Evolutionary conservation across 2,888 invertebrate genomes (phyloP).

Genomic region (Chloroclysta siterata): DNA sequence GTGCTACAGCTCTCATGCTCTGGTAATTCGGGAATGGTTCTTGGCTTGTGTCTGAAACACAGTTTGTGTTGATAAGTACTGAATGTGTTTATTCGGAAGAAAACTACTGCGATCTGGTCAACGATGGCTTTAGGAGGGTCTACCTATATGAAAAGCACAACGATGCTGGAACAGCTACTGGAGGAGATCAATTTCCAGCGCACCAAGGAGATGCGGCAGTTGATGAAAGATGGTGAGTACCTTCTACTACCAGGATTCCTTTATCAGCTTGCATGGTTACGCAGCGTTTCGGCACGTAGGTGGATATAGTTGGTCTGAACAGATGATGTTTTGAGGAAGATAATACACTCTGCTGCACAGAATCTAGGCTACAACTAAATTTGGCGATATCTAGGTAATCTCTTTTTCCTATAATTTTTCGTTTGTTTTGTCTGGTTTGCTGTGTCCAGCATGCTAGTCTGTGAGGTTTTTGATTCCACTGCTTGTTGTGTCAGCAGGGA

Average conservation of each 20-base stretch:
- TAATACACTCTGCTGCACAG: no score
- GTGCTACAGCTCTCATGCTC: slow-evolving; percentile 16
- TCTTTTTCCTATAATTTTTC: no score
- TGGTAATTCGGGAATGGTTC: slow-evolving; percentile 42
- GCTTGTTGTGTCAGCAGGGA: no score
- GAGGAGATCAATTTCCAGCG: slow-evolving; percentile 97
- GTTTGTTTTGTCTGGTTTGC: no score
- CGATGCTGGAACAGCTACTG: slow-evolving; percentile 92
- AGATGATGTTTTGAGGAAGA: no score
- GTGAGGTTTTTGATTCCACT: no score
- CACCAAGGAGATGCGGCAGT: slow-evolving; percentile 95
- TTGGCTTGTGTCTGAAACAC: slow-evolving; percentile 32
- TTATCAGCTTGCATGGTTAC: slow-evolving; percentile 7
- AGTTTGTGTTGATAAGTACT: slow-evolving; percentile 50
- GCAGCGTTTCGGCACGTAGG: no score
- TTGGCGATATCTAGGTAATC: no score
- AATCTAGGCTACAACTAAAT: no score
- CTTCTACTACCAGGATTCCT: slow-evolving; percentile 9
- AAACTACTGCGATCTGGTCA: slow-evolving; percentile 15
- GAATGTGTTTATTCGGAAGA: slow-evolving; percentile 28
- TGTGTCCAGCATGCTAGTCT: no score
- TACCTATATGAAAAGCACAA: slow-evolving; percentile 79
- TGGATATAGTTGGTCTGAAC: no score
- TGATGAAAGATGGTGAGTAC: slow-evolving; percentile 92
- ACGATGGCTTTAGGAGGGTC: slow-evolving; percentile 74